Base-by-base conservation (phyloP, 1,140 invertebrate species). In the Xylocopa sonorina region DNA sequence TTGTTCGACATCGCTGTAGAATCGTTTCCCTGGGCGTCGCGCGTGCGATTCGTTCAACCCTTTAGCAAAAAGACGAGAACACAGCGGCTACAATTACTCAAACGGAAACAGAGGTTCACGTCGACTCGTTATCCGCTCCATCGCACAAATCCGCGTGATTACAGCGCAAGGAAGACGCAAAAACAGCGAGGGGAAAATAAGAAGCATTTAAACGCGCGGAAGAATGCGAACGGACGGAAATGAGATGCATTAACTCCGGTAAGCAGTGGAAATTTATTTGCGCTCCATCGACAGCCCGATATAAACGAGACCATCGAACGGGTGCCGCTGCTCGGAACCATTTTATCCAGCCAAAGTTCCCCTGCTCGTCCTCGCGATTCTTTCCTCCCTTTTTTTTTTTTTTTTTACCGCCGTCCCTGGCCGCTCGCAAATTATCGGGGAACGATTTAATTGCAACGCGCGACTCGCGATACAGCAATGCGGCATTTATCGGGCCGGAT, bases 201-300 rank as follows among this genome's bases (percentile, higher is more conserved):
- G 16, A 46, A 62, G n/a, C 34, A 16, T 43, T 46, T 43, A 21
- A 50, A 67, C 21, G 41, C 18, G 10, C 21, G n/a, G 4, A 32
- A 41, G 51, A 69, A 62, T 46, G 64, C 66, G 29, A 62, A 51
- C 68, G 18, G 62, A 32, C 46, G 72, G 76, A 72, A 50, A 64
- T 71, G 74, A 81, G 81, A 87, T 83, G 80, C 81, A 87, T 85
- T 84, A 85, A 55, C 67, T 62, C 57, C 32, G 62, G 68, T 66
- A 73, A 77, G 67, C 58, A 77, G 58, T 41, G 72, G 32, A 72
- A 88, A 88, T 89, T 88, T 88, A 89, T 89, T 87, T 82, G 78
- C 69, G 77, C 80, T 89, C 84, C 88, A 89, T 89, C 84, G 88
- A 80, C 87, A 88, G 82, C 41, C 34, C 57, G 55, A 76, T 80